phyloP scores from a whole-genome alignment of 2,113 vertebrate species.

The Labeo catla region DNA sequence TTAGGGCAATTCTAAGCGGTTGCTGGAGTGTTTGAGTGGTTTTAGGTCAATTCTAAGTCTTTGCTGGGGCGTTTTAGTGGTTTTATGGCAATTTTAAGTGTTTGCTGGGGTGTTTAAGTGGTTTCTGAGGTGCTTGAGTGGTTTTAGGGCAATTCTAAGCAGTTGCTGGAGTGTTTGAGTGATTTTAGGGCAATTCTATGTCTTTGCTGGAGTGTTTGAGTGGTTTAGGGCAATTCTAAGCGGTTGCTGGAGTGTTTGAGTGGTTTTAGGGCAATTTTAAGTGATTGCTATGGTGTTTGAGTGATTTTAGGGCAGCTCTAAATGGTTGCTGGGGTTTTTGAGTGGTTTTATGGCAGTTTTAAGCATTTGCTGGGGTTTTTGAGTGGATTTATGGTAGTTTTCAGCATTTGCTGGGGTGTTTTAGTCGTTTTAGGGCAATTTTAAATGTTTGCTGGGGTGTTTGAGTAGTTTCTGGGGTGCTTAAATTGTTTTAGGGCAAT shows the following conservation, averaged over 20 bases:
- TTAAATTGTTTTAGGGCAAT: not conserved
- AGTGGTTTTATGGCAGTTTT: not conserved
- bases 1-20: not conserved
- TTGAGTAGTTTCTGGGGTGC: not conserved
- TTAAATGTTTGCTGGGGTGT: not conserved
- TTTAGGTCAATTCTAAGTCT: accelerated
- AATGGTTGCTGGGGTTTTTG: not conserved
- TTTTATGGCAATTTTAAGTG: not conserved
- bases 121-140: too few relatives aligned
- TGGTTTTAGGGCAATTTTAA: too few relatives aligned
- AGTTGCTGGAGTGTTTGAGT: too few relatives aligned
- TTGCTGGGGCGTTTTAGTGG: not conserved
- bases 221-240: too few relatives aligned
- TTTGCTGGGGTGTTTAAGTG: too few relatives aligned
- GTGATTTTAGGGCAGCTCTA: not conserved
- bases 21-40: not conserved
- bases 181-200: too few relatives aligned
- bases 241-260: too few relatives aligned
- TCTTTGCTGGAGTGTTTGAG: too few relatives aligned
- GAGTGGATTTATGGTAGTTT: not conserved
- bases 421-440: not conserved
- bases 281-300: not conserved
- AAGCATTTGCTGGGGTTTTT: not conserved
- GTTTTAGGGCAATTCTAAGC: too few relatives aligned
- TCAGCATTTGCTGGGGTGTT: not conserved